Conservation (phyloP, 2,113 vertebrate genomes). For the Prietella phreatophila region DNA sequence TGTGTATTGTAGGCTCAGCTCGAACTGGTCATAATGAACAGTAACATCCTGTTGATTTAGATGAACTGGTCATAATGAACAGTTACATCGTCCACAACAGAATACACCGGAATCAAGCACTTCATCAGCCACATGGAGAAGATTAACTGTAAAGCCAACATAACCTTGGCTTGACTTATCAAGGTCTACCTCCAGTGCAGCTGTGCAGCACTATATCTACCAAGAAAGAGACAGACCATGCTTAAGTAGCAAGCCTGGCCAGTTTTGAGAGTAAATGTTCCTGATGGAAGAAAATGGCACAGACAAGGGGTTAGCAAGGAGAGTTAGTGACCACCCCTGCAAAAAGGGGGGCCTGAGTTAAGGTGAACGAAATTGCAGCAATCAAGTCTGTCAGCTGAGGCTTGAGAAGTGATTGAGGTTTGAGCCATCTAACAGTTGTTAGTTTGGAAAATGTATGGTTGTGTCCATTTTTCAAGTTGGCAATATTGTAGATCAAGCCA, state of each 20-base stretch:
- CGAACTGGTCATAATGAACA: neutral
- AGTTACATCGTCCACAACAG: neutral
- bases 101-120: conserved; percentile 4
- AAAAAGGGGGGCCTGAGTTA: conserved; percentile 52
- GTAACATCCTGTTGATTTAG: neutral
- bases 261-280: conserved; percentile 32
- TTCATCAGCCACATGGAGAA: conserved; percentile 25
- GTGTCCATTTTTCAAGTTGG: conserved; percentile 25
- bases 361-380: conserved; percentile 71
- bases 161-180: conserved; percentile 50
- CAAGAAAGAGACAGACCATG: conserved; percentile 25
- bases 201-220: conserved; percentile 39
- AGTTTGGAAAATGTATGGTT: conserved; percentile 27
- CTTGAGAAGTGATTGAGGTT: conserved; percentile 61
- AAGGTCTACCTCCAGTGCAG: conserved; percentile 36
- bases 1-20: neutral
- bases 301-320: conserved; percentile 35
- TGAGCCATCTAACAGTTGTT: conserved; percentile 55
- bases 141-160: conserved; percentile 30
- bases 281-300: conserved; percentile 28
- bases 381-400: conserved; percentile 64
- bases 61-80: neutral
- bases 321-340: conserved; percentile 31
- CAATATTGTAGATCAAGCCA: conserved; percentile 10
- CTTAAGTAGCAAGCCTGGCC: conserved; percentile 17